phyloP scores from a whole-genome alignment of 1,140 invertebrate genomes.

The Apis florea region DNA sequence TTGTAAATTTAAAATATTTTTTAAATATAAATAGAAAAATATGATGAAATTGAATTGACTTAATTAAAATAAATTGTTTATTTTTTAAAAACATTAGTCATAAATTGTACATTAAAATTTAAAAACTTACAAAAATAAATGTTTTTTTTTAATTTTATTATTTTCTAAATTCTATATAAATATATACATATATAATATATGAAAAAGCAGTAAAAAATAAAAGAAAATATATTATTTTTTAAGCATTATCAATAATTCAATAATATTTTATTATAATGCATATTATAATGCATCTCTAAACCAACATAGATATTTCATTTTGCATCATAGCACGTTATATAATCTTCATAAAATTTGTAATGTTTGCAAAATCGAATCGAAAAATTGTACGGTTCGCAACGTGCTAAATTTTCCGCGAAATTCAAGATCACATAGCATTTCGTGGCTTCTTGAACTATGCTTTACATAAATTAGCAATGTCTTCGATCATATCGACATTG shows the following conservation, averaged over 20 bases:
- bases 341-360: not conserved
- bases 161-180: too few species aligned
- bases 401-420: slow-evolving; percentile 4
- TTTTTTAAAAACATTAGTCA: too few species aligned
- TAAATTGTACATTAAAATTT: not conserved
- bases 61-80: too few species aligned
- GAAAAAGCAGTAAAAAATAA: not conserved
- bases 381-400: not conserved
- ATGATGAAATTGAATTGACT: too few species aligned
- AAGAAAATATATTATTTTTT: not conserved
- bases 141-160: too few species aligned
- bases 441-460: not conserved
- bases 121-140: not conserved
- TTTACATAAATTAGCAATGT: slow-evolving; percentile 9
- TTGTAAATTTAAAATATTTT: too few species aligned
- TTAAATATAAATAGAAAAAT: too few species aligned
- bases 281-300: not conserved
- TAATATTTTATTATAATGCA: not conserved
- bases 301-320: not conserved
- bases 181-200: too few species aligned
- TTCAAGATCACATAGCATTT: not conserved
- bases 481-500: not conserved
- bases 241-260: not conserved
- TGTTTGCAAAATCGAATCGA: not conserved
- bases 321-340: not conserved